Evolutionary conservation across 2,797 vertebrate genomes (phyloP).

Genomic region (Todus mexicanus): DNA sequence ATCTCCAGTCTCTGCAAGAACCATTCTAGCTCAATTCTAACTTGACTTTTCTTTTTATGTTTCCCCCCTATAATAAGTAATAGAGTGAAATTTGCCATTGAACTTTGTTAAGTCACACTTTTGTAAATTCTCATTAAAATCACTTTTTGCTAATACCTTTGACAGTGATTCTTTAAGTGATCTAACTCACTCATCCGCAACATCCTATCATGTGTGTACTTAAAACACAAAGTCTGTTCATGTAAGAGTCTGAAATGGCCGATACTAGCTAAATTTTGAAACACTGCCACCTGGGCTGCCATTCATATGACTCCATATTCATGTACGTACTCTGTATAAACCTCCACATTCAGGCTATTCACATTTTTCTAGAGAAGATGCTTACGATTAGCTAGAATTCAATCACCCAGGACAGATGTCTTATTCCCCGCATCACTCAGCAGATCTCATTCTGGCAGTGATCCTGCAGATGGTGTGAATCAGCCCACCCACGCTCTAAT

Average conservation of each 20-base stretch:
- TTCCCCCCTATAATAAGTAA: neutral
- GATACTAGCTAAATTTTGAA: neutral
- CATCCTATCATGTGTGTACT: neutral
- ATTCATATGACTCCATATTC: neutral
- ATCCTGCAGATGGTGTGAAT: neutral
- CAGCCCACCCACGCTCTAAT: neutral
- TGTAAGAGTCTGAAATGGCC: neutral
- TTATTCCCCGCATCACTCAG: neutral
- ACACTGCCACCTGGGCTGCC: neutral
- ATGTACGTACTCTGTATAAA: neutral
- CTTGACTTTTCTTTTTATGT: neutral
- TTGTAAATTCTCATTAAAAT: neutral
- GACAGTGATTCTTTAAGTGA: neutral
- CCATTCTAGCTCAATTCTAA: neutral
- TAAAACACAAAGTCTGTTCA: neutral
- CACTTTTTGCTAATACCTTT: neutral
- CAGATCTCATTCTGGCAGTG: neutral
- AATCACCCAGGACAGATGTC: neutral
- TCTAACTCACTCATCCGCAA: neutral
- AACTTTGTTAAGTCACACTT: neutral
- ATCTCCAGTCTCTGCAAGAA: neutral
- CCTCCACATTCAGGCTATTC: neutral
- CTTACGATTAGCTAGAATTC: neutral
- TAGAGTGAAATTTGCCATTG: neutral
- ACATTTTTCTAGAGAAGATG: neutral